Base-by-base conservation (phyloP, 2,797 vertebrate species). In the Muscicapa comitata region DNA sequence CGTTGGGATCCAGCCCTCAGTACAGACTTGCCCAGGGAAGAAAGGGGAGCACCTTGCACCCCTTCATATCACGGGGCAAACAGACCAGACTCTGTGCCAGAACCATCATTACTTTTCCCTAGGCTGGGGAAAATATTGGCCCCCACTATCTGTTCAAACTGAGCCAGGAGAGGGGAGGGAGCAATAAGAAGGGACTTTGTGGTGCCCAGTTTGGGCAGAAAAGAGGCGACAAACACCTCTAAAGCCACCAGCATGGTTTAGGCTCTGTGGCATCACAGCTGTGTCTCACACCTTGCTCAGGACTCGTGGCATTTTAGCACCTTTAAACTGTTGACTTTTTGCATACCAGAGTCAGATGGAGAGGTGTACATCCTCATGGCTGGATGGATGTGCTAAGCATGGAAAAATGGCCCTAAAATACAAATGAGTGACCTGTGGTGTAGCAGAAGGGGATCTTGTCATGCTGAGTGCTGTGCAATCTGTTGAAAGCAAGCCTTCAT, bases 401-500 rank as follows among this genome's bases (percentile, higher is more conserved):
- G 88, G 51, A 87, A 93, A 95, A 94, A 96, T 65, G 74, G 78
- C 74, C 71, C 53, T 77, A 43, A 94, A 94, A 94, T 40, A 94
- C 83, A 87, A 95, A 37, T 35, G 74, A 92, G 88, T 77, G 94
- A 91, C 95, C 94, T 70, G 61, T 85, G 77, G 96, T 82, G 84
- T 82, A 96, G 88, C 90, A 95, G 93, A 96, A 95, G 92, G 93
- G 92, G 86, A 90, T 95, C 93, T 90, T 94, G 95, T 91, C 95
- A 72, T 73, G 95, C 94, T 91, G 95, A 94, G 93, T 86, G 86
- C 86, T 86, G 71, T 79, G 91, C 91, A 93, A 77, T 96, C 95
- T 96, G 96, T 95, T 96, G 96, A 97, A 95, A 97, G 95, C 82
- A 88, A 96, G 87, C 82, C 93, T 97, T 96, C 96, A 97, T 94